Evolutionary conservation across 2,797 vertebrate genomes (phyloP), one percentile per base, ranked within the genome.

Genomic region (Sebastes matsubarae): DNA sequence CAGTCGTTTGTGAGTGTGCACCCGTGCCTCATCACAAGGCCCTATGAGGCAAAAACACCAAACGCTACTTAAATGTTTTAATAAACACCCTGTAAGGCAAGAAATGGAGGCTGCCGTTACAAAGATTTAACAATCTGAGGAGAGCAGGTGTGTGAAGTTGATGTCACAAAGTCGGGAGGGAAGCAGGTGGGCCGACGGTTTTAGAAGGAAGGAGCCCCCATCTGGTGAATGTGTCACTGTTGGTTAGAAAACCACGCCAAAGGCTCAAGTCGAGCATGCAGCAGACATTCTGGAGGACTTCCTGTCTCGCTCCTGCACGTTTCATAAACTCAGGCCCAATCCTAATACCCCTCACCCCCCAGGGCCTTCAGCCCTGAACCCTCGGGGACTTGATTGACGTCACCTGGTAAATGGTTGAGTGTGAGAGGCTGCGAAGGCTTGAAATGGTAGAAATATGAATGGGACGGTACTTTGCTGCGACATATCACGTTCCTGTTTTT

Each of bases 81-180:
- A 54, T 46, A 79, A 82, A 75, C 29, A 69, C 18, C 34, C 73
- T 50, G 36, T 7, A 46, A 64, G 80, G 72, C 50, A 55, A 60
- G 38, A 77, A 14, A 79, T 0, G 5, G 58, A 72, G n/a, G 18
- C 79, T 68, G 60, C 65, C 63, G 79, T 74, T 42, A 32, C n/a
- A 16, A n/a, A 18, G 8, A 18, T 61, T 42, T 65, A 58, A 61
- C n/a, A 59, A 5, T 66, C 20, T 29, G 72, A 71, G 38, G 60
- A 72, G 68, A 87, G 82, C 85, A 87, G 88, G 82, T 86, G 79
- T 63, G 55, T 61, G 72, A 12, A 66, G 52, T 10, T 59, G 68
- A 69, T 67, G 54, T 69, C 72, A 63, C 52, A 13, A 36, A 80
- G 67, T 57, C 16, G 1, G 25, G 25, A 6, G 58, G 69, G 50